Evolutionary conservation across 2,113 vertebrate species (phyloP).

Genomic region (Ginglymostoma cirratum): DNA sequence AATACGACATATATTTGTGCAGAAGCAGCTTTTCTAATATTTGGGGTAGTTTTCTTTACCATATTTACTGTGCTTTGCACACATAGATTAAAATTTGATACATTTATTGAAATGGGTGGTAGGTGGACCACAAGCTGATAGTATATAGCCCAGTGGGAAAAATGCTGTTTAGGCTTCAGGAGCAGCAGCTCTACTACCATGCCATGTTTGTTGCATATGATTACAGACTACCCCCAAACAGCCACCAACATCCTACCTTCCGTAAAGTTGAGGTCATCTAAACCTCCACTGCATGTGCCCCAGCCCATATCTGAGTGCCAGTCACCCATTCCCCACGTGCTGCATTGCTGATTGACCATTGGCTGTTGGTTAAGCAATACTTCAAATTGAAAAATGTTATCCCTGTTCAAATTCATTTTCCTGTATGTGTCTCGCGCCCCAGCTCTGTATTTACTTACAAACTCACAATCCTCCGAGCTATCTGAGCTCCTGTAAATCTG

Average conservation of each 20-base stretch:
- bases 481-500: too few species aligned
- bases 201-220: background rate
- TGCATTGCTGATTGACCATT: background rate
- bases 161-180: background rate
- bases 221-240: background rate
- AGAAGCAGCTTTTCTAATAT: background rate
- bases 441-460: background rate
- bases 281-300: background rate
- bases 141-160: background rate
- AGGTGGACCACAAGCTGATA: background rate
- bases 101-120: background rate
- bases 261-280: background rate
- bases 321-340: background rate
- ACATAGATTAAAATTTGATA: background rate
- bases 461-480: too few species aligned
- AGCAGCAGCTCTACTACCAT: background rate
- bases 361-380: background rate
- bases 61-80: background rate
- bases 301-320: too few species aligned
- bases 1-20: background rate
- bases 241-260: background rate
- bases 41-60: background rate
- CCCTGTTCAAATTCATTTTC: background rate
- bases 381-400: background rate
- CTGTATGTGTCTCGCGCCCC: too few species aligned